A percentile compares a stretch with the other conserved stretches of the same genome.
phyloP scores from a whole-genome alignment of 2,797 vertebrate species.

The Steatocranus sp. region DNA sequence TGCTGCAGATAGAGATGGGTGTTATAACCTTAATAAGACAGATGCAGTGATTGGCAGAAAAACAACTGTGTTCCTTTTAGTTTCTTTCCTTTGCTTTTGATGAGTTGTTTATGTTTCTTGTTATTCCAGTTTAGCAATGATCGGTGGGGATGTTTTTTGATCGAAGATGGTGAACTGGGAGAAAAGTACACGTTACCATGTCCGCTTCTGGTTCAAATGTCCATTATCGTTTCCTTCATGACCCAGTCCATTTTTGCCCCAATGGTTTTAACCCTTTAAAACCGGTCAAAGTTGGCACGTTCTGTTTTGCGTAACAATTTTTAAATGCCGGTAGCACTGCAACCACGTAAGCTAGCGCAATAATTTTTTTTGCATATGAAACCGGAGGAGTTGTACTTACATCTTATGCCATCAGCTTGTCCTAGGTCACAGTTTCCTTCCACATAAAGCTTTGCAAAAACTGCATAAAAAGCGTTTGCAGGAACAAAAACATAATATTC shows the following conservation, averaged over 20 bases:
- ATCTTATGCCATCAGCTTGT: no score
- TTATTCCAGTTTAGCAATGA: background rate
- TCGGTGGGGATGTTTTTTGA: background rate
- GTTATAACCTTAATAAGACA: background rate
- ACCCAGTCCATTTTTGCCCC: background rate
- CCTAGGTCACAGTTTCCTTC: no score
- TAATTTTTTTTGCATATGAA: no score
- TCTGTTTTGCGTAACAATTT: no score
- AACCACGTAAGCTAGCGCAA: no score
- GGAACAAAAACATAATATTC: no score
- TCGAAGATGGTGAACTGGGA: background rate
- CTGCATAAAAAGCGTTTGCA: no score
- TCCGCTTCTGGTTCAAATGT: background rate
- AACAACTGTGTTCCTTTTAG: background rate
- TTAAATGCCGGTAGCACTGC: no score
- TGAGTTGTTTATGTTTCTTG: background rate
- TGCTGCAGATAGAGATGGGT: background rate
- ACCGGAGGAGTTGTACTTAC: no score
- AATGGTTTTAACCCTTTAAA: background rate
- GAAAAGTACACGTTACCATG: background rate
- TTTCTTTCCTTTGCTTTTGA: background rate
- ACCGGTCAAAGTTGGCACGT: no score
- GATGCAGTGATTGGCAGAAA: background rate
- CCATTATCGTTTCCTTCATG: background rate
- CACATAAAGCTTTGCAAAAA: no score